Conservation (phyloP, 2,888 invertebrate species). For the Serrognathus titanus region DNA sequence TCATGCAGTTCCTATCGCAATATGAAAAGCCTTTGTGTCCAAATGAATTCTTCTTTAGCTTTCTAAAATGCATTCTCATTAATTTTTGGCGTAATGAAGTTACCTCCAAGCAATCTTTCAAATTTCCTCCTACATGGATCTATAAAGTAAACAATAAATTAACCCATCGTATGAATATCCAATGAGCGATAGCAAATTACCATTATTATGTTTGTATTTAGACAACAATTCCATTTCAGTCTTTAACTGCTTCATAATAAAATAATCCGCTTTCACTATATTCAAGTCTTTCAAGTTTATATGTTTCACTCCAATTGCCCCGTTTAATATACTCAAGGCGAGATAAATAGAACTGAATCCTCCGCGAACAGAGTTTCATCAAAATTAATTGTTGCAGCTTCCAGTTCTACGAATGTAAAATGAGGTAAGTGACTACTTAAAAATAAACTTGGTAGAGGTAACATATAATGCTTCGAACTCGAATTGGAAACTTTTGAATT, state of each 20-base stretch:
- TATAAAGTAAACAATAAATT: constrained; percentile 69
- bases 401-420: constrained; percentile 53
- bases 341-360: constrained; percentile 67
- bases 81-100: not conserved
- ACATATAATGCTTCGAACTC: no score
- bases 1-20: constrained; percentile 64
- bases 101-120: constrained; percentile 61
- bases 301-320: constrained; percentile 65
- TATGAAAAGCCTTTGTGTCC: constrained; percentile 58
- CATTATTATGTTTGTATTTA: constrained; percentile 65
- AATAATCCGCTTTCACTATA: constrained; percentile 41
- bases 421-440: constrained; percentile 49
- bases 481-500: no score
- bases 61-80: not conserved
- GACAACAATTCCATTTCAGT: constrained; percentile 62
- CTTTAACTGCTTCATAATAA: constrained; percentile 57
- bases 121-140: constrained; percentile 72
- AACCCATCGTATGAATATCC: constrained; percentile 72
- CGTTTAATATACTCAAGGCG: constrained; percentile 50
- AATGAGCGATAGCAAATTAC: constrained; percentile 69
- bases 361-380: constrained; percentile 41
- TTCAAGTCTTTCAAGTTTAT: constrained; percentile 43
- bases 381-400: constrained; percentile 55
- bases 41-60: constrained; percentile 42
- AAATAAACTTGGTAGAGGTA: constrained; percentile 42